These are phyloP conservation scores for Idaea dimidiata DNA, from an alignment of 2,888 invertebrate genomes.

Conservation along the genomic window DNA sequence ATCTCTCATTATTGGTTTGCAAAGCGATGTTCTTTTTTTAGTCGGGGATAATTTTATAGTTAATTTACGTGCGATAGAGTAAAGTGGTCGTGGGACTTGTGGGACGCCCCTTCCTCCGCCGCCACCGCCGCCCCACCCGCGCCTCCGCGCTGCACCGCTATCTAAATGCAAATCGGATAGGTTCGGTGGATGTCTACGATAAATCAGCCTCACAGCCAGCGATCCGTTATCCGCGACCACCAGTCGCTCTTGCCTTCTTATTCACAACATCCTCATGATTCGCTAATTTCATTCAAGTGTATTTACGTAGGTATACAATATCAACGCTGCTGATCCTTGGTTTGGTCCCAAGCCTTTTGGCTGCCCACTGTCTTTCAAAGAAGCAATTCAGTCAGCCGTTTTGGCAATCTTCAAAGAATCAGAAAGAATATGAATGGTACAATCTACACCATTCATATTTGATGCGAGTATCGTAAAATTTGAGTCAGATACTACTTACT, in stretches of 20 bases:
- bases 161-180: constrained; percentile 81
- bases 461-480: too few relatives aligned
- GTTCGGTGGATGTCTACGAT: constrained; percentile 74
- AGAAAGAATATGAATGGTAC: too few relatives aligned
- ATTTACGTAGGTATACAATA: constrained; percentile 3
- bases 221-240: constrained; percentile 57
- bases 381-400: too few relatives aligned
- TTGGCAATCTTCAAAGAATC: too few relatives aligned
- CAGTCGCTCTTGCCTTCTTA: constrained; percentile 42
- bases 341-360: too few relatives aligned
- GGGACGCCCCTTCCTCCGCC: constrained; percentile 35
- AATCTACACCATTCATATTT: too few relatives aligned
- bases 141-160: constrained; percentile 55
- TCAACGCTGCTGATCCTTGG: not conserved
- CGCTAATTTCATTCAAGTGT: constrained; percentile 8
- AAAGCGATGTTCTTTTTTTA: constrained; percentile 49
- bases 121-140: constrained; percentile 40
- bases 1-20: constrained; percentile 56
- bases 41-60: constrained; percentile 61
- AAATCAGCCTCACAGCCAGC: constrained; percentile 65
- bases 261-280: constrained; percentile 25
- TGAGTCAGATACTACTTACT: too few relatives aligned
- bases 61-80: constrained; percentile 72
- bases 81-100: constrained; percentile 39
- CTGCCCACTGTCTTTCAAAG: too few relatives aligned